These are phyloP conservation scores for Sander lucioperca DNA, from an alignment of 2,113 vertebrate genomes.

Conservation along the genomic window DNA sequence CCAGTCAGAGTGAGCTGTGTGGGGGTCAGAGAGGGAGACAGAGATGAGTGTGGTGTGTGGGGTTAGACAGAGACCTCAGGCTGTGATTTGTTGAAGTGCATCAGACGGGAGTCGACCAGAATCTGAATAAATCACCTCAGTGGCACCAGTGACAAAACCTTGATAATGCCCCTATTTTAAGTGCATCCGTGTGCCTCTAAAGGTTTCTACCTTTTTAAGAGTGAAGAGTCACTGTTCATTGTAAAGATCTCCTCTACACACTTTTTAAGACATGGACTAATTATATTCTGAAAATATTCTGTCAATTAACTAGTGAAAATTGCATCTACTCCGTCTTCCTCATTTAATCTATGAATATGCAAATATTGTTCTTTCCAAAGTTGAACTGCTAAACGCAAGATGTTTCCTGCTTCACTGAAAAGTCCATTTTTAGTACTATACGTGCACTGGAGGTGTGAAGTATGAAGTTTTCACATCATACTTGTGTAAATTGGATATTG, in stretches of 20 bases:
- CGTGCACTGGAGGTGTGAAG: not conserved
- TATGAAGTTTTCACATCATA: not conserved
- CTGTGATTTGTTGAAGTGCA: slow-evolving; percentile 77
- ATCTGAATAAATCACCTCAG: slow-evolving; percentile 76
- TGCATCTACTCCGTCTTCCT: not conserved
- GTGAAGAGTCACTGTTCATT: not conserved
- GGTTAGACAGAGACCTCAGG: slow-evolving; percentile 72
- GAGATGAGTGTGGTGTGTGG: slow-evolving; percentile 57
- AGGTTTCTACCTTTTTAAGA: not conserved
- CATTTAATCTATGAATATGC: not conserved
- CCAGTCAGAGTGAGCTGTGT: slow-evolving; percentile 39
- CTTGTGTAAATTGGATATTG: not conserved
- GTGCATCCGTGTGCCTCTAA: slow-evolving; percentile 7
- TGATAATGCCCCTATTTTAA: slow-evolving; percentile 60
- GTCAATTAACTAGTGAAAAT: not conserved
- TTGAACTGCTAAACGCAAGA: not conserved
- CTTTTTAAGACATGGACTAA: not conserved
- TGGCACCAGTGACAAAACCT: slow-evolving; percentile 80
- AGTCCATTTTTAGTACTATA: not conserved
- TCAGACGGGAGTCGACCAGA: slow-evolving; percentile 80
- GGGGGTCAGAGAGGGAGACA: slow-evolving; percentile 67
- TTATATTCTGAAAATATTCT: not conserved
- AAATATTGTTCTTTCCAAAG: not conserved
- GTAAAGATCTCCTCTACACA: not conserved
- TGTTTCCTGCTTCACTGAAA: not conserved